Evolutionary conservation across 2,888 invertebrate genomes (phyloP), one percentile per base, ranked within the genome.

Genomic region (Urechis unicinctus): DNA sequence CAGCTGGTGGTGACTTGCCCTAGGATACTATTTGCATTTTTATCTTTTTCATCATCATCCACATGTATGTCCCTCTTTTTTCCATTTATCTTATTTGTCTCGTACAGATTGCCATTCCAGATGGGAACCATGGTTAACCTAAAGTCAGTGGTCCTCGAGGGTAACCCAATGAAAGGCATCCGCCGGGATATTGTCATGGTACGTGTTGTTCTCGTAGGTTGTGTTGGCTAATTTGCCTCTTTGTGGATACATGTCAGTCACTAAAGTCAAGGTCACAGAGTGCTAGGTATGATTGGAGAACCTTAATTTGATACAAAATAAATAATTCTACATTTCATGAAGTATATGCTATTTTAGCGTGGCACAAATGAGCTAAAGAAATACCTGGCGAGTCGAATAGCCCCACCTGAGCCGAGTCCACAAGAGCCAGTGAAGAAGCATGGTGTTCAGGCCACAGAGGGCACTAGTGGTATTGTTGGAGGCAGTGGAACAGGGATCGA

Each of bases 121-220:
- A 70, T 89, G 52, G 83, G 86, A 25, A 77, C 83, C 1, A 81
- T 94, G 66, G 85, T 87, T 0, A 88, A 90, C 72, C 80, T 94
- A 56, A 88, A 89, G 68, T 87, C 87, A 64, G 82, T 94, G 51
- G 86, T 85, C 61, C 82, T 93, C 68, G 89, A 91, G 64, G 93
- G 93, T 3, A 94, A 94, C 79, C 87, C 88, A 67, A 80, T 93
- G 64, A 85, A 87, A 67, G 86, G 86, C 52, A 86, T 94, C 29
- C 81, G 93, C 36, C 83, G 87, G 57, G 93, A 93, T 75, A 85
- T 94, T 55, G 82, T 93, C 52, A 85, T 86, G 71, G 79, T 78
- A 62, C 58, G 61, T 52, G 26, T 21, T 6, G 17, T 44, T 2
- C 17, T 50, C 17, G 2, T 43, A 22, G 17, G 31, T 21, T 22